Evolutionary conservation across 30 jellyfish, hydroid and myxozoan species (phyloP).

Genomic region (Chrysaora quinquecirrha): DNA sequence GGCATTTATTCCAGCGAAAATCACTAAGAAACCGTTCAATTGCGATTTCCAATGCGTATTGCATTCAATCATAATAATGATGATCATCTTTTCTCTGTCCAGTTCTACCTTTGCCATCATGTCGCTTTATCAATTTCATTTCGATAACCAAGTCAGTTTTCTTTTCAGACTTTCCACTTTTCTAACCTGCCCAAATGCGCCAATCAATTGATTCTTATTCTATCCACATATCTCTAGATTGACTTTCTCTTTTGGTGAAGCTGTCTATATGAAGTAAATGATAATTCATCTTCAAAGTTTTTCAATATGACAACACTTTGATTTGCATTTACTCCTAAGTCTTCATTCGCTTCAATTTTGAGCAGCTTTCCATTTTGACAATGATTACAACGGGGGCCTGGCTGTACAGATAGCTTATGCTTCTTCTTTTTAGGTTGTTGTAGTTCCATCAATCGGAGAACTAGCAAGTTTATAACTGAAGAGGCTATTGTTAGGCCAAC

Average conservation of each 20-base stretch:
- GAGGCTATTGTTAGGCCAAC: slow-evolving; percentile 94
- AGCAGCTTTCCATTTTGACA: slow-evolving; percentile 68
- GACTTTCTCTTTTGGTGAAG: slow-evolving; percentile 71
- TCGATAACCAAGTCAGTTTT: not conserved
- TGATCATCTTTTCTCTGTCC: too few species aligned
- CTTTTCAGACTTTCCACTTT: not conserved
- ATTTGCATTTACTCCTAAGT: slow-evolving; percentile 61
- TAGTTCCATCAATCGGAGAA: slow-evolving; percentile 84
- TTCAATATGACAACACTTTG: slow-evolving; percentile 76
- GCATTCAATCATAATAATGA: too few species aligned
- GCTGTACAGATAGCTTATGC: slow-evolving; percentile 72
- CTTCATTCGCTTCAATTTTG: slow-evolving; percentile 55
- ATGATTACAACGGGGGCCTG: slow-evolving; percentile 90
- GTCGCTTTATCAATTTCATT: too few species aligned
- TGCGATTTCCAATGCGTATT: too few species aligned
- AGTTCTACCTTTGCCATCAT: too few species aligned
- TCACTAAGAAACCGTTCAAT: too few species aligned
- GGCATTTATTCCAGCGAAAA: too few species aligned
- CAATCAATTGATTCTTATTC: not conserved
- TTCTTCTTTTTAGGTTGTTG: slow-evolving; percentile 90
- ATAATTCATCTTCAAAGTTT: slow-evolving; percentile 86
- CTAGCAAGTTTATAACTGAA: slow-evolving; percentile 84
- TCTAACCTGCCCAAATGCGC: not conserved
- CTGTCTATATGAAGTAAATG: slow-evolving; percentile 86
- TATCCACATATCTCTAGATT: not conserved